Base-by-base conservation (phyloP, 2,797 vertebrate genomes). In the Pygocentrus nattereri region DNA sequence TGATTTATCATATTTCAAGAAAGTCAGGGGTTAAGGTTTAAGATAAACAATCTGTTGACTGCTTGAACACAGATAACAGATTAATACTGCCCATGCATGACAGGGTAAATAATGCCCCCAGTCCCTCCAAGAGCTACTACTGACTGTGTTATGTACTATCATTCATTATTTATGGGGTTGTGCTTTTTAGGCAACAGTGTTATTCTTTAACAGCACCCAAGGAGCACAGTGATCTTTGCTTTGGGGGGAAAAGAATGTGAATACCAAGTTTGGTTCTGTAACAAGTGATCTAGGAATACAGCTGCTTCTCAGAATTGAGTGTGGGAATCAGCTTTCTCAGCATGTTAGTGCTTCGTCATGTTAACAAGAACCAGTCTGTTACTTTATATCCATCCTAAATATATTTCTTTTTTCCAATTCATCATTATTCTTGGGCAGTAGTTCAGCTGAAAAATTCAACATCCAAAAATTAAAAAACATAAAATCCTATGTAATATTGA, bases 191-290 rank as follows among this genome's bases (percentile, higher is more conserved):
- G 54, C 38, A 38, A 47, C 44, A 74, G 50, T 68, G 81, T 82
- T 82, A 82, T 78, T 74, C 76, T 74, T 82, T 82, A 82, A 82
- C 76, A n/a, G 50, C 31, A 10, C 16, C 38, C 30, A 19, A 27
- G 76, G 27, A 67, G 30, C 62, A 74, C 15, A 16, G 30, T 82
- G 49, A 78, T 78, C 75, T 74, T 58, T 74, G 49, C 38, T 82
- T 78, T 49, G 67, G 23, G 23, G 23, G 68, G 58, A 65, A 82
- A 82, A 77, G 23, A 19, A 8, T 76, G 67, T 31, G 21, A 61
- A 50, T 58, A 49, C 62, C 72, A 69, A 5, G 41, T 70, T 41
- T 73, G 27, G 41, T 67, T 52, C 34, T 62, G 30, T 31, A 13
- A 76, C 13, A 19, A 13, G 10, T 67, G 50, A 3, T 34, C 34